Base-by-base conservation (phyloP, 92 coral and sea anemone species). In the Phenganax marumi region DNA sequence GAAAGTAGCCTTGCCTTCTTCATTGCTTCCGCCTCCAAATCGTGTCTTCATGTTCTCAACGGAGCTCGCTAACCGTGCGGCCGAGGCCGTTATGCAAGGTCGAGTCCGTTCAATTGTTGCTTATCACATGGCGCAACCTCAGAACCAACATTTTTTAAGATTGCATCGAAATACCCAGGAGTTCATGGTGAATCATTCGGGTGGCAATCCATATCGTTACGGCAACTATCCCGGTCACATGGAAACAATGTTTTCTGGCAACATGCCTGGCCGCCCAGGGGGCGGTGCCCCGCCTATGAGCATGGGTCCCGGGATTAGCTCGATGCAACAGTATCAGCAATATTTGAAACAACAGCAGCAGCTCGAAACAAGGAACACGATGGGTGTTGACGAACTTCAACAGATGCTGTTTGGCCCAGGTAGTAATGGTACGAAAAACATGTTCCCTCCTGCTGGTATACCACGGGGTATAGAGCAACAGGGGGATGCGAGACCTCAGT, bases 21-120 rank as follows among this genome's bases (percentile, higher is more conserved):
- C 91, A 8, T 83, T 87, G 52, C 93, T 94, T 13, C 93, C 92
- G 8, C 92, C 91, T 71, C 90, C 97, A 66, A 84, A 86, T 56
- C 86, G 89, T 46, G 89, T 91, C 22, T 96, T 89, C 84, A 91
- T 96, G 73, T 96, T 96, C 84, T 96, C 99, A 60, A 96, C 99
- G n/a, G 91, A 85, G 47, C 87, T 96, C n/a, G 99, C 99, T 11
- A 96, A 96, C 79, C 90, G 97, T 24, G 99, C 99, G 54, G 96
- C 99, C 16, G 99, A 92, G 69, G 99, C 99, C 0, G 91, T 96
- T 72, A 91, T 87, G 9, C 91, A 92, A 78, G 97, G 99, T 58
- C 52, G 93, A 75, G 90, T 88, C 10, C 95, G 91, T 22, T 90
- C 87, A 8, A 92, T 96, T 50, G 89, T 93, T 10, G 76, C 93